Conservation (phyloP, 2,113 vertebrate species). For the Tichodroma muraria region DNA sequence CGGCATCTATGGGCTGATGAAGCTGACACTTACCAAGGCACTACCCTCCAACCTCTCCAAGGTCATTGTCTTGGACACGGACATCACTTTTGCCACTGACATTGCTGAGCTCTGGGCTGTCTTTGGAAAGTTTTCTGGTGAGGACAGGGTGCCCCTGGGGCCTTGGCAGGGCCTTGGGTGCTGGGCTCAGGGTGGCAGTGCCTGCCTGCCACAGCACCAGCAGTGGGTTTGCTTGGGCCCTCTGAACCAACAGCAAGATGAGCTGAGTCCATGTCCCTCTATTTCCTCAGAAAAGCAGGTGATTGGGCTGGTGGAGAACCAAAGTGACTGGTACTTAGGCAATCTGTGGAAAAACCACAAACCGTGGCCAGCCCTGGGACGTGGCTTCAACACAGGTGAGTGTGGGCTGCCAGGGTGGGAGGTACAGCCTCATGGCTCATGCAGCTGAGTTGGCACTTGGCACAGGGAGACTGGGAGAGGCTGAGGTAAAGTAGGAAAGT, state of each 20-base stretch:
- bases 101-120: constrained; percentile 95
- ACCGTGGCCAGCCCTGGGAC: constrained; percentile 91
- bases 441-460: background rate
- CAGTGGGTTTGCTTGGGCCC: background rate
- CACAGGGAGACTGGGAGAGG: background rate
- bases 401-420: background rate
- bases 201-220: background rate
- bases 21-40: constrained; percentile 86
- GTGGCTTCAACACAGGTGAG: constrained; percentile 96
- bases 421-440: background rate
- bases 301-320: constrained; percentile 95
- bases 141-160: background rate
- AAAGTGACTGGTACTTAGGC: constrained; percentile 95
- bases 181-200: background rate
- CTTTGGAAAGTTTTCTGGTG: constrained; percentile 91
- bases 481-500: background rate
- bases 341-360: constrained; percentile 96
- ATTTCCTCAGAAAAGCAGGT: constrained; percentile 82
- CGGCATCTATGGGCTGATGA: constrained; percentile 95
- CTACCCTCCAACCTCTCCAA: constrained; percentile 85
- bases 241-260: background rate
- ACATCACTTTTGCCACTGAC: constrained; percentile 95
- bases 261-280: background rate
- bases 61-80: constrained; percentile 94
- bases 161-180: background rate